phyloP scores from a whole-genome alignment of 2,797 vertebrate species.

The Apogon hyalosoma region DNA sequence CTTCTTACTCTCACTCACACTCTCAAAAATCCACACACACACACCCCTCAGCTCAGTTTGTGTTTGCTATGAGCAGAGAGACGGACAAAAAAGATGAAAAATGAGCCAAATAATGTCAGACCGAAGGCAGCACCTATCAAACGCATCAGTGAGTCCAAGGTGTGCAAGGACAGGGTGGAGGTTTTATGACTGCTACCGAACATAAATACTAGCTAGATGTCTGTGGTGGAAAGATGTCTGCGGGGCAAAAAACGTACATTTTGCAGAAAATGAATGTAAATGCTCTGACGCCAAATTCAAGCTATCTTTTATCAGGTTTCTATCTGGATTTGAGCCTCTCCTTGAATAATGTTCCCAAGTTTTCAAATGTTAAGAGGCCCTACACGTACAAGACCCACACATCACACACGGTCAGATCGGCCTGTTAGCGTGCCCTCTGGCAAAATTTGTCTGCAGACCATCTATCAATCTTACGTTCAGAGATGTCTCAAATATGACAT shows the following conservation, averaged over 20 bases:
- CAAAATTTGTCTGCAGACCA: constrained; percentile 1
- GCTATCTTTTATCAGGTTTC: constrained; percentile 32
- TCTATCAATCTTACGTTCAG: background rate
- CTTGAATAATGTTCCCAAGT: constrained; percentile 23
- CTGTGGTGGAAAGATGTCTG: constrained; percentile 47
- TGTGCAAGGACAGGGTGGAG: constrained; percentile 75
- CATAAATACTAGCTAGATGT: constrained; percentile 74
- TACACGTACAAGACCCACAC: constrained; percentile 27
- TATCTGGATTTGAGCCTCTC: constrained; percentile 26
- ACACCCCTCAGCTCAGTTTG: background rate
- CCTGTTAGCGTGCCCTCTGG: constrained; percentile 4
- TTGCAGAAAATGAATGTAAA: constrained; percentile 65
- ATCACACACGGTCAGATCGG: constrained; percentile 37
- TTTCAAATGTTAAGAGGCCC: constrained; percentile 28
- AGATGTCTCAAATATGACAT: too few species aligned
- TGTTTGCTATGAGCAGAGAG: constrained; percentile 44
- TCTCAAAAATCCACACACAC: constrained; percentile 5
- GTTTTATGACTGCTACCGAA: constrained; percentile 70
- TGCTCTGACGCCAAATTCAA: constrained; percentile 37
- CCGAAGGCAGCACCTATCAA: constrained; percentile 72
- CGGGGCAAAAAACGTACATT: constrained; percentile 41
- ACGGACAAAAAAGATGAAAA: constrained; percentile 65
- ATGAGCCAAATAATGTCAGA: constrained; percentile 75
- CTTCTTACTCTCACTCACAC: constrained; percentile 9
- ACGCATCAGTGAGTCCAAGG: constrained; percentile 70